These are phyloP conservation scores for Melanargia galathea DNA, from an alignment of 2,888 invertebrate genomes.

Conservation along the genomic window DNA sequence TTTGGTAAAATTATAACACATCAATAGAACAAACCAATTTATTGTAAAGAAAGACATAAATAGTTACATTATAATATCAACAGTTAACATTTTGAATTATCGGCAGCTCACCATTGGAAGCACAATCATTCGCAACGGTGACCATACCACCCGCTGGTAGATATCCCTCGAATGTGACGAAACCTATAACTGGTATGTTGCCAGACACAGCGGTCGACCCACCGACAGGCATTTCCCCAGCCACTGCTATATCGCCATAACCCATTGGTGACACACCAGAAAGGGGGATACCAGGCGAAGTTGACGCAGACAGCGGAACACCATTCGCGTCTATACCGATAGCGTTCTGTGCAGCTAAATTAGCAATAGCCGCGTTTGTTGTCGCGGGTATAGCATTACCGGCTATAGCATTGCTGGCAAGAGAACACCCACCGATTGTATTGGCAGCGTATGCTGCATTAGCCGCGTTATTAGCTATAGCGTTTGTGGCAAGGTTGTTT, in stretches of 20 bases:
- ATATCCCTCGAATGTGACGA: conserved; percentile 68
- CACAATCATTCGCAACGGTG: conserved; percentile 58
- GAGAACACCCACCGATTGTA: conserved; percentile 29
- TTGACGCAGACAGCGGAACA: conserved; percentile 4
- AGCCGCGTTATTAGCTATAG: conserved; percentile 28
- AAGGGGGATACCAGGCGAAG: conserved; percentile 35
- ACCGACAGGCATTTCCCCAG: conserved; percentile 63
- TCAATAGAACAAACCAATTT: too few relatives aligned
- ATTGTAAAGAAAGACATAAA: too few relatives aligned
- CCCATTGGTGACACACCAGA: conserved; percentile 35
- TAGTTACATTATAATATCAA: not conserved
- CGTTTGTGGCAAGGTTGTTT: conserved; percentile 19
- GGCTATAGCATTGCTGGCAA: conserved; percentile 38
- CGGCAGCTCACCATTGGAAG: conserved; percentile 45
- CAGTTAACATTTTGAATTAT: not conserved
- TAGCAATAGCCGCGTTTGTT: conserved; percentile 26
- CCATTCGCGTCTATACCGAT: conserved; percentile 27
- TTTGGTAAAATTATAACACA: too few relatives aligned
- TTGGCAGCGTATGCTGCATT: conserved; percentile 17
- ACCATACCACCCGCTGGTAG: conserved; percentile 69
- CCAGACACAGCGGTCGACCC: conserved; percentile 63
- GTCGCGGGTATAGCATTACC: conserved; percentile 32
- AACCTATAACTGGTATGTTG: conserved; percentile 70
- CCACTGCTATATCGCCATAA: conserved; percentile 59
- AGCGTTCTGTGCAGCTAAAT: conserved; percentile 35